Base-by-base conservation (phyloP, 2,113 vertebrate genomes). In the Cathartes aura region DNA sequence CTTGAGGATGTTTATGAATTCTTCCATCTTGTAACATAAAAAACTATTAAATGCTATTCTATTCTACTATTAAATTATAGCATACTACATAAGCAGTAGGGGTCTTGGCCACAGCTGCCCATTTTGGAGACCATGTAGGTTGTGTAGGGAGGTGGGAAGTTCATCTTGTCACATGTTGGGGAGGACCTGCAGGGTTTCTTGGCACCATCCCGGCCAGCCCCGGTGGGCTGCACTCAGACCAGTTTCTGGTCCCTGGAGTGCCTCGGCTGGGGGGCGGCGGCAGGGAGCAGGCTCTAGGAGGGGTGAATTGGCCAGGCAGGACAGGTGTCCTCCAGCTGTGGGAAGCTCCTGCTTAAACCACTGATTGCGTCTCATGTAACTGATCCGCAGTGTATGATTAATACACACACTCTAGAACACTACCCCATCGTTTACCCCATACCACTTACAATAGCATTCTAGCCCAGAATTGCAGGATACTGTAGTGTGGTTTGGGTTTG, bases 201-300 rank as follows among this genome's bases (percentile, higher is more conserved):
- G 64, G 38, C n/a, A 17, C 50, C 40, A 11, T 56, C 42, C 5
- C 1, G 2, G 36, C 56, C 24, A 36, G 38, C 19, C 32, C 3
- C 1, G 0, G 9, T 30, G 23, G 24, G 11, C 52, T 73, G 52
- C 0, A 0, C 29, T 45, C 26, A 16, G 42, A 11, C 8, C 6
- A 3, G 17, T 32, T 47, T n/a, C 47, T 8, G 18, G 32, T 62
- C 19, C 32, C 32, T 18, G 32, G 42, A 24, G 42, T 30, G 9
- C 13, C 19, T 27, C 2, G 3, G 16, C 6, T 0, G 5, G 11
- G n/a, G 24, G 47, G 56, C 0, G 0, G 14, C 40, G 22, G 40
- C 9, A 4, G 24, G 64, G 42, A 85, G 14, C 34, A 14, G 53
- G 23, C 42, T 56, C 7, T 26, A 7, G 78, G 55, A 72, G 27